Conservation (phyloP, 2,888 invertebrate species). For the Apotomis capreana region DNA sequence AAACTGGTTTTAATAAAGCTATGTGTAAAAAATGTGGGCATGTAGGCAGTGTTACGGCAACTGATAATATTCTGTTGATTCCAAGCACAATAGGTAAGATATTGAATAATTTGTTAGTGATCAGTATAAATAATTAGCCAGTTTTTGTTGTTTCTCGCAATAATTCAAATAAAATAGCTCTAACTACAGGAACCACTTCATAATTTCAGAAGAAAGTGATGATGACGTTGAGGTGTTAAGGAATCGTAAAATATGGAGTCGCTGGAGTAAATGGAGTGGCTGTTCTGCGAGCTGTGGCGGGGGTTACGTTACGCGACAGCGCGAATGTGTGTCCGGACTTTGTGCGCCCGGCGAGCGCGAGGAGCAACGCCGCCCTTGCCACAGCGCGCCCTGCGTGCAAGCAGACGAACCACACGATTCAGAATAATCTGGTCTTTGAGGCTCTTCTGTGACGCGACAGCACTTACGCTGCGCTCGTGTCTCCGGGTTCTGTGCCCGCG, state of each 20-base stretch:
- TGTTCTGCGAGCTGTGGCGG: slow-evolving; percentile 72
- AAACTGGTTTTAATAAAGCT: slow-evolving; percentile 35
- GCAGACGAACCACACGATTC: slow-evolving; percentile 30
- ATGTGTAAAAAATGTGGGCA: neutral
- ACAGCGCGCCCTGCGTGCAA: slow-evolving; percentile 56
- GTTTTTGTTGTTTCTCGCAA: no score
- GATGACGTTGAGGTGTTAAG: slow-evolving; percentile 56
- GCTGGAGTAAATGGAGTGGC: slow-evolving; percentile 73
- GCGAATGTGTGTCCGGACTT: slow-evolving; percentile 66
- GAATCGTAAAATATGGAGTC: slow-evolving; percentile 71
- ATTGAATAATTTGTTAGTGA: no score
- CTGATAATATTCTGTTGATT: neutral
- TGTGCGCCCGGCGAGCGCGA: slow-evolving; percentile 73
- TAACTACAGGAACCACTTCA: neutral
- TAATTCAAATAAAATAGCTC: no score
- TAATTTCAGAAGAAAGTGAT: slow-evolving; percentile 46
- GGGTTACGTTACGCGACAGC: slow-evolving; percentile 59
- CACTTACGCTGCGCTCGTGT: no score
- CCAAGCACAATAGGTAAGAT: no score
- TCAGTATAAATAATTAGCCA: no score
- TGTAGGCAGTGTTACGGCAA: neutral
- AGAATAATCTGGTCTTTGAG: neutral
- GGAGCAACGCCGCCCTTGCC: slow-evolving; percentile 67
- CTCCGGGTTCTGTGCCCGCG: no score
- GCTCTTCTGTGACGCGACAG: no score